Conservation (phyloP, 2,797 vertebrate genomes). For the Epinephelus malabaricus region DNA sequence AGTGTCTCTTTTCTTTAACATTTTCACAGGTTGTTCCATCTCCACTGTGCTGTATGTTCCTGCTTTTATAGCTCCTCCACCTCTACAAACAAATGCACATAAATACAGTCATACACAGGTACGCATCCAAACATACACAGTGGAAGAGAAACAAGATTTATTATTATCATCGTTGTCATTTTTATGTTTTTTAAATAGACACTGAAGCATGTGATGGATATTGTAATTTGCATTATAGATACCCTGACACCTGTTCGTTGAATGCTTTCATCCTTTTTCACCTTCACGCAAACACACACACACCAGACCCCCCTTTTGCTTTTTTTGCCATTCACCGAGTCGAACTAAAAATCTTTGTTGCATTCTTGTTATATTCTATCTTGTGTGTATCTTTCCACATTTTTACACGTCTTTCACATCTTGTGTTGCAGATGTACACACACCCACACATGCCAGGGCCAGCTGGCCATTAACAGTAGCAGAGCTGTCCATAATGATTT, state of each 20-base stretch:
- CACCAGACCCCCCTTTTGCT: background rate
- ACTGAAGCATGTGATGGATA: background rate
- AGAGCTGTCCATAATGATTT: conserved; percentile 74
- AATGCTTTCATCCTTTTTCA: background rate
- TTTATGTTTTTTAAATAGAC: conserved; percentile 1
- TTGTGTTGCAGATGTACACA: conserved; percentile 22
- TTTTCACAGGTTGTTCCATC: conserved; percentile 17
- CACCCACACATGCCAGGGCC: conserved; percentile 35
- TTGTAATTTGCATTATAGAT: conserved; percentile 6
- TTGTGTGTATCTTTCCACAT: conserved; percentile 44
- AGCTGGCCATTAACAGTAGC: conserved; percentile 64
- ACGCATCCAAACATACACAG: background rate
- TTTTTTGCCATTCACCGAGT: background rate
- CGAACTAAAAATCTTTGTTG: background rate
- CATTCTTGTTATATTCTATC: background rate
- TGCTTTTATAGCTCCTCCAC: conserved; percentile 16
- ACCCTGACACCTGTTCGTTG: background rate
- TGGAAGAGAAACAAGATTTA: background rate
- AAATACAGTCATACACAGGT: background rate
- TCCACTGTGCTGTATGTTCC: background rate
- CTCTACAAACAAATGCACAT: background rate
- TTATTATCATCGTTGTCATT: background rate
- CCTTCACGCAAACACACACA: background rate
- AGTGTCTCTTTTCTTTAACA: conserved; percentile 21
- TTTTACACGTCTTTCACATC: conserved; percentile 55